Evolutionary conservation across 2,113 vertebrate genomes (phyloP), one percentile per base, ranked within the genome.

Genomic region (Clarias batrachus): DNA sequence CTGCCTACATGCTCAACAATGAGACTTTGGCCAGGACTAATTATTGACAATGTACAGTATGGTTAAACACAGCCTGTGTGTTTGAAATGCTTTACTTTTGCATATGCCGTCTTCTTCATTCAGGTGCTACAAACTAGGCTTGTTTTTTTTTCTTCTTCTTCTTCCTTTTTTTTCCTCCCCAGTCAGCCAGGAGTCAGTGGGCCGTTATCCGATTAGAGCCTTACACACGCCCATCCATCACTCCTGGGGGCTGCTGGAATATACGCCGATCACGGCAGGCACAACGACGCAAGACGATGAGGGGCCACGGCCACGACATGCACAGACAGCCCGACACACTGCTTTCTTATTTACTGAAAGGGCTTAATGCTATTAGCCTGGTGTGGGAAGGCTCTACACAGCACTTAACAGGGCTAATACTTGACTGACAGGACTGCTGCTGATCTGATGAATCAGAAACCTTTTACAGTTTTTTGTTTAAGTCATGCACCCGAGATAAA

Each of bases 21-120:
- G 93, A 92, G 83, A 93, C 91, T 91, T 91, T 93, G 93, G 94
- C 92, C 91, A 90, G 91, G 91, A 93, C 92, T 94, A 94, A 94
- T 94, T 93, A 94, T 93, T 80, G 89, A 93, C 92, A 91, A 86
- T 63, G 88, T 89, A 37, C 33, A 37, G 2, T 37, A 91, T 94
- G 93, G 93, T 94, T 94, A 94, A 94, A 93, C 92, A 93, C 89
- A 90, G 85, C 89, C 90, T 88, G 74, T 27, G 81, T 90, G 59
- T 82, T 37, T 48, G n/a, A 63, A 63, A 56, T 80, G 60, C 37
- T 9, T 25, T 25, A 48, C 30, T 12, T 85, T 63, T 57, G n/a
- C 83, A 23, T 48, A 48, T 62, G 41, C 23, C 37, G 33, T 23
- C 37, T 8, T 4, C 12, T 70, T 73, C 65, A 41, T 71, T 65